Evolutionary conservation across 2,113 vertebrate genomes (phyloP).

Genomic region (Lanius collurio): DNA sequence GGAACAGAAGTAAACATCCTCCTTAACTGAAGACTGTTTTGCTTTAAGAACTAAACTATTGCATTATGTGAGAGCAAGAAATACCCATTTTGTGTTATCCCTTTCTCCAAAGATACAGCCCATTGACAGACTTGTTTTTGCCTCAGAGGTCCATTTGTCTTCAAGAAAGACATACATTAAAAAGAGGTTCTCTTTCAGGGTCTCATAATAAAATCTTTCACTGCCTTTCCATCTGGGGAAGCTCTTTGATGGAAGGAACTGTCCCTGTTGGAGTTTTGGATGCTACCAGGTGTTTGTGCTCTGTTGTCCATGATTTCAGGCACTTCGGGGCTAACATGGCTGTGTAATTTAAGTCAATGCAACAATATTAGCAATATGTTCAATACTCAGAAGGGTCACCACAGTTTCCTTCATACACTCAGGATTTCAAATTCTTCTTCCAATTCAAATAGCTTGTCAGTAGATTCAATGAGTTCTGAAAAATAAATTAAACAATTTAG

Average conservation of each 20-base stretch:
- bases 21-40: slow-evolving; percentile 16
- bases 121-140: neutral
- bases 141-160: slow-evolving; percentile 12
- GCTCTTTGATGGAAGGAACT: neutral
- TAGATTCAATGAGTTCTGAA: slow-evolving; percentile 87
- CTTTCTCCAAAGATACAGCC: slow-evolving; percentile 23
- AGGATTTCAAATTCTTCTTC: slow-evolving; percentile 92
- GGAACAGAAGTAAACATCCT: slow-evolving; percentile 53
- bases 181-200: slow-evolving; percentile 3
- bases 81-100: neutral
- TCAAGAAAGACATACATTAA: neutral
- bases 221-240: slow-evolving; percentile 40
- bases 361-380: slow-evolving; percentile 43
- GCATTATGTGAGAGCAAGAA: slow-evolving; percentile 53
- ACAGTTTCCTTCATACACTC: slow-evolving; percentile 74
- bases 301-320: slow-evolving; percentile 69
- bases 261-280: slow-evolving; percentile 43
- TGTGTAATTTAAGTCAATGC: slow-evolving; percentile 62
- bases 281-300: slow-evolving; percentile 65
- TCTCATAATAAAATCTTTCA: neutral
- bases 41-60: slow-evolving; percentile 54
- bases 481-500: neutral
- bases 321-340: slow-evolving; percentile 80
- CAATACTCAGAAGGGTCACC: slow-evolving; percentile 32
- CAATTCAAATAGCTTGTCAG: slow-evolving; percentile 85